Conservation (phyloP, 2,113 vertebrate species). For the Peromyscus polionotus region DNA sequence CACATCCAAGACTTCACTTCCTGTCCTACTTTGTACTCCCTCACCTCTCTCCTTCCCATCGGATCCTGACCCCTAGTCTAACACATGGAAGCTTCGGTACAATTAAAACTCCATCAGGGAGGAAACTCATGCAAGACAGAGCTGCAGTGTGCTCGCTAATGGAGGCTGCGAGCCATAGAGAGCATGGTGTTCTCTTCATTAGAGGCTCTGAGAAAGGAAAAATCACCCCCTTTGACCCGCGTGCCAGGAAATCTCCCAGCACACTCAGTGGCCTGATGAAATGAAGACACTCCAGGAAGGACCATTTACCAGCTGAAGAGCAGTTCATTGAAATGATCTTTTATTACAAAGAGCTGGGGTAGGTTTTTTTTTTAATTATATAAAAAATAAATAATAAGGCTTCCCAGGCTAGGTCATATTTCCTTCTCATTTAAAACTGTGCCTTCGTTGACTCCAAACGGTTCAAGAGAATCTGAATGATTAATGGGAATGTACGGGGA, state of each 20-base stretch:
- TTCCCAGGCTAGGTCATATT: background rate
- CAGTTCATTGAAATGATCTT: background rate
- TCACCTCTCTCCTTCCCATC: background rate
- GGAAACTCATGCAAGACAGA: background rate
- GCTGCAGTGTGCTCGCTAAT: accelerated
- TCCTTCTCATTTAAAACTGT: conserved; percentile 11
- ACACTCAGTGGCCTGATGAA: accelerated
- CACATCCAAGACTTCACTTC: background rate
- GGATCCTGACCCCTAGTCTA: background rate
- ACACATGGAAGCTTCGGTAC: no score
- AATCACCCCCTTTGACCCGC: background rate
- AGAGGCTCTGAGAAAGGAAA: background rate
- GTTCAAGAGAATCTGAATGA: background rate
- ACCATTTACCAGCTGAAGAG: background rate
- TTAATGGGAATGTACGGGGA: background rate
- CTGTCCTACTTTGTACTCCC: background rate
- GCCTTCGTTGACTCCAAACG: conserved; percentile 30
- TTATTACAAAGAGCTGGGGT: background rate
- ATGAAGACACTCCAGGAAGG: background rate
- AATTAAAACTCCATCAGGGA: conserved; percentile 48
- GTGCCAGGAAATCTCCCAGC: background rate
- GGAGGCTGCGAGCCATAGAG: background rate
- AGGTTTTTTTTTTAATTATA: background rate
- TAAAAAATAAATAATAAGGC: background rate
- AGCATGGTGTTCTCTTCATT: background rate